Evolutionary conservation across 2,888 invertebrate genomes (phyloP).

Genomic region (Gastrophysa polygoni): DNA sequence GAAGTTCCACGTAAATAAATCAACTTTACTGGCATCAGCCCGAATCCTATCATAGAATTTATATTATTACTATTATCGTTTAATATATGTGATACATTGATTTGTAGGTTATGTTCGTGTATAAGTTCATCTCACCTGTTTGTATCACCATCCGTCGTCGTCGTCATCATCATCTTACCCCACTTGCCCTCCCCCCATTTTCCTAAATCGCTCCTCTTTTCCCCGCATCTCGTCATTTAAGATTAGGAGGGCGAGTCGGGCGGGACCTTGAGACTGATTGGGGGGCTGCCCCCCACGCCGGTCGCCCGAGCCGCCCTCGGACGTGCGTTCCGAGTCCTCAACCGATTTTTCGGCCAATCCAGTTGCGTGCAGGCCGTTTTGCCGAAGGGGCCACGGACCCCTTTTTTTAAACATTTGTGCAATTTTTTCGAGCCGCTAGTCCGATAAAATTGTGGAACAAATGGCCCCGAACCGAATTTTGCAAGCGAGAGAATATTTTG

Average conservation of each 20-base stretch:
- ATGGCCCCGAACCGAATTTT: too few species aligned
- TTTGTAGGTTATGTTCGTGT: conserved; percentile 57
- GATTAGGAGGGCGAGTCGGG: conserved; percentile 49
- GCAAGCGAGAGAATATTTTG: too few species aligned
- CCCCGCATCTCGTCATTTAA: conserved; percentile 33
- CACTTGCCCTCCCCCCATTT: too few species aligned
- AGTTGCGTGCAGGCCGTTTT: not conserved
- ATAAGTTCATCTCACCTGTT: conserved; percentile 51
- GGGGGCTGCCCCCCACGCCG: conserved; percentile 50
- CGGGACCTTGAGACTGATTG: conserved; percentile 57
- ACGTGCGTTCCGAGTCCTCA: conserved; percentile 55
- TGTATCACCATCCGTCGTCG: conserved; percentile 42
- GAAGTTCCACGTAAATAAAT: conserved; percentile 50
- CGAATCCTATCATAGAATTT: conserved; percentile 56
- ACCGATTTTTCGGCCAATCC: conserved; percentile 36
- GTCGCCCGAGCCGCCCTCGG: conserved; percentile 52
- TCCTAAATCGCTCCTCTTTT: not conserved
- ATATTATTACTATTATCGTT: conserved; percentile 49
- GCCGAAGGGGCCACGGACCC: too few species aligned
- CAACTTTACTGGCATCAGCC: conserved; percentile 55
- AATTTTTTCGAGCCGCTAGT: too few species aligned
- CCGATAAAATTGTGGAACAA: too few species aligned
- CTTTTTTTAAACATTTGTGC: too few species aligned
- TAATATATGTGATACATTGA: conserved; percentile 61
- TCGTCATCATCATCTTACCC: too few species aligned